A percentile compares a stretch with the other conserved stretches of the same genome.
These are phyloP conservation scores for Phasianus colchicus DNA, from an alignment of 2,113 vertebrate species.

Conservation along the genomic window DNA sequence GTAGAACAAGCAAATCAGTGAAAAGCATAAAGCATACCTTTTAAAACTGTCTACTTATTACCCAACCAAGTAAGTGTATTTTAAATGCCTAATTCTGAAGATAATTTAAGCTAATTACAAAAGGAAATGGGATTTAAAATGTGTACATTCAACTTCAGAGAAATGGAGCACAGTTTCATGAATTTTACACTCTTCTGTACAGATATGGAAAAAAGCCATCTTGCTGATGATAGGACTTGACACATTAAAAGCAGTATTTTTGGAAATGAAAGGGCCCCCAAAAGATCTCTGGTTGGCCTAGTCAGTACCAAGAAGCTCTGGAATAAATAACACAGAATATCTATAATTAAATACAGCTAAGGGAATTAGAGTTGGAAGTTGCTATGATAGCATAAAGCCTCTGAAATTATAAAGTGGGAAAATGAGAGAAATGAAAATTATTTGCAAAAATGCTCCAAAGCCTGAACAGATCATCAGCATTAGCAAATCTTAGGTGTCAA, in stretches of 20 bases:
- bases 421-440: background rate
- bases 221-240: background rate
- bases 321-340: slow-evolving; percentile 11
- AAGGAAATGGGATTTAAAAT: background rate
- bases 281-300: slow-evolving; percentile 13
- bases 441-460: slow-evolving; percentile 16
- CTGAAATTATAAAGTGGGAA: background rate
- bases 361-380: slow-evolving; percentile 30
- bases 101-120: background rate
- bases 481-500: background rate
- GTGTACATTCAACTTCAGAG: background rate
- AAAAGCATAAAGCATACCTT: background rate
- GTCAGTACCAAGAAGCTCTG: slow-evolving; percentile 7
- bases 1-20: background rate
- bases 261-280: slow-evolving; percentile 3
- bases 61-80: background rate
- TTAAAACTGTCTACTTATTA: background rate
- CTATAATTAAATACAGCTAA: slow-evolving; percentile 31
- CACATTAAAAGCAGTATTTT: slow-evolving; percentile 45
- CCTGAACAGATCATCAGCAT: background rate
- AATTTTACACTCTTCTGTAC: background rate
- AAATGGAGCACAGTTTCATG: background rate
- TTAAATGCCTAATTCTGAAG: background rate
- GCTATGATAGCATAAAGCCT: background rate
- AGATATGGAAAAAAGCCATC: slow-evolving; percentile 9